These are phyloP conservation scores for Meganola albula DNA, from an alignment of 2,888 invertebrate species.

Conservation along the genomic window DNA sequence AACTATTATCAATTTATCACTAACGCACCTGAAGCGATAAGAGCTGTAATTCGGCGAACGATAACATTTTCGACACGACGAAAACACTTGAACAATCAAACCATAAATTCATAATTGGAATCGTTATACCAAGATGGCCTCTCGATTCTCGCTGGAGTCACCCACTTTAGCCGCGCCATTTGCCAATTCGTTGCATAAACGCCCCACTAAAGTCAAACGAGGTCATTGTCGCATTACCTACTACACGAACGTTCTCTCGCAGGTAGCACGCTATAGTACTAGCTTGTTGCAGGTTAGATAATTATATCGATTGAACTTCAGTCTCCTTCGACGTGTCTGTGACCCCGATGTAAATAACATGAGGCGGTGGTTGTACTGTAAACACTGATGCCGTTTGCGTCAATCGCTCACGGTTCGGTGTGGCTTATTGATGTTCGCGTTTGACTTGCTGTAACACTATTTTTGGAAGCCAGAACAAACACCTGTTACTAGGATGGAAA, in stretches of 20 bases:
- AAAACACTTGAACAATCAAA: constrained; percentile 36
- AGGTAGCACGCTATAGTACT: no score
- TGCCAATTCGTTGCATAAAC: constrained; percentile 71
- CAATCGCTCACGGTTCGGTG: constrained; percentile 57
- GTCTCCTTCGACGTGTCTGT: constrained; percentile 74
- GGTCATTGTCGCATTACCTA: constrained; percentile 71
- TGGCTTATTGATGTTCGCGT: constrained; percentile 46
- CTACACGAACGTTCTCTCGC: constrained; percentile 38
- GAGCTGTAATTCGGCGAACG: constrained; percentile 38
- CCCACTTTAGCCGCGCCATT: constrained; percentile 51
- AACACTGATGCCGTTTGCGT: constrained; percentile 71
- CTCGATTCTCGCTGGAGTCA: constrained; percentile 53
- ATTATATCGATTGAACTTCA: constrained; percentile 65
- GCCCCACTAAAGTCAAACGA: constrained; percentile 66
- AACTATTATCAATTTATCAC: constrained; percentile 51
- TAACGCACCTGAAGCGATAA: constrained; percentile 53
- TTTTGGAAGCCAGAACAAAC: constrained; percentile 38
- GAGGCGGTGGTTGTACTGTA: constrained; percentile 67
- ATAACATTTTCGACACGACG: constrained; percentile 41
- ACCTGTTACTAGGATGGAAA: constrained; percentile 33
- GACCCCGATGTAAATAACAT: constrained; percentile 78
- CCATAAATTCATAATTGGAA: constrained; percentile 24
- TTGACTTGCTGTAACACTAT: constrained; percentile 44
- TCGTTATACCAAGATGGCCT: constrained; percentile 39
- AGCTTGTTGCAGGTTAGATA: constrained; percentile 54